phyloP scores from a whole-genome alignment of 2,113 vertebrate genomes.

The Tragelaphus strepsiceros region DNA sequence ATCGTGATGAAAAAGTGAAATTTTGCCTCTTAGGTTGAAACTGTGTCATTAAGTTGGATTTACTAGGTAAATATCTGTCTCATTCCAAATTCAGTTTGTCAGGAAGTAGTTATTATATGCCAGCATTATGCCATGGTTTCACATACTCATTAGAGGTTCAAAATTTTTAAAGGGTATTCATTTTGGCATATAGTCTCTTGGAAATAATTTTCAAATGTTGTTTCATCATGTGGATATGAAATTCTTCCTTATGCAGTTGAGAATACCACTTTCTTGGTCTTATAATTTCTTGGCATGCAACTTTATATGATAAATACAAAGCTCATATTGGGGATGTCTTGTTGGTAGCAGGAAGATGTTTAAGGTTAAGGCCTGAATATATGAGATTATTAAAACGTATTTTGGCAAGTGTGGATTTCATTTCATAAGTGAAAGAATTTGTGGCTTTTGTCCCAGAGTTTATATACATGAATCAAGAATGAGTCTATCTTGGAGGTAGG shows the following conservation, averaged over 20 bases:
- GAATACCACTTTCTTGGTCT: slow-evolving; percentile 43
- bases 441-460: slow-evolving; percentile 66
- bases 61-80: background rate
- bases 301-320: slow-evolving; percentile 25
- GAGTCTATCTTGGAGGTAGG: slow-evolving; percentile 48
- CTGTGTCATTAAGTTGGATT: background rate
- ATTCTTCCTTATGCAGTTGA: background rate
- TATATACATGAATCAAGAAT: slow-evolving; percentile 56
- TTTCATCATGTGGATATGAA: slow-evolving; percentile 1
- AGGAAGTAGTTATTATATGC: background rate
- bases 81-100: background rate
- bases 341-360: slow-evolving; percentile 64
- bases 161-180: background rate
- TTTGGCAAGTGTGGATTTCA: slow-evolving; percentile 74
- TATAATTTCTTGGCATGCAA: slow-evolving; percentile 59
- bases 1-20: background rate
- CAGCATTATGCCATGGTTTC: background rate
- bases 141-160: background rate
- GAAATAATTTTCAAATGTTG: slow-evolving; percentile 25
- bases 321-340: slow-evolving; percentile 55
- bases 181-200: background rate
- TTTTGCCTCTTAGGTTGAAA: background rate
- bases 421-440: slow-evolving; percentile 74
- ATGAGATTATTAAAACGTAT: slow-evolving; percentile 76
- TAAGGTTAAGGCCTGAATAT: slow-evolving; percentile 69